Conservation (phyloP, 2,888 invertebrate genomes). For the Anaspis maculata region DNA sequence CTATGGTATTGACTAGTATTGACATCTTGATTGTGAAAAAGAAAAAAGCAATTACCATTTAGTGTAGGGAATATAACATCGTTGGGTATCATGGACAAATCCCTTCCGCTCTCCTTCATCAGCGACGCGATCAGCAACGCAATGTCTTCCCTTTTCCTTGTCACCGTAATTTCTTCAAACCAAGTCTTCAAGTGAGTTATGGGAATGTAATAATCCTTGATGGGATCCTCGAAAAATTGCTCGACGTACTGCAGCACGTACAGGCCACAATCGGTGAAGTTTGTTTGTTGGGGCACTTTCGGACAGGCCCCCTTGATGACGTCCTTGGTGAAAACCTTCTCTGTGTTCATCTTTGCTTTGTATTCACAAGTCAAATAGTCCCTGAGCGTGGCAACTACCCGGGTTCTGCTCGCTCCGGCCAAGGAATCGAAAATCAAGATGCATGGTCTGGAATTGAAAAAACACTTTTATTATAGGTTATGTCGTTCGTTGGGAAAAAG, state of each 20-base stretch:
- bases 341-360: conserved; percentile 57
- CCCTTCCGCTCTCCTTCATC: conserved; percentile 65
- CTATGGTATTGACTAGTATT: too few relatives aligned
- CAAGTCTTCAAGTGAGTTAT: conserved; percentile 75
- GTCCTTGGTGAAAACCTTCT: conserved; percentile 68
- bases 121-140: conserved; percentile 66
- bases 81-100: conserved; percentile 58
- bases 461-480: background rate
- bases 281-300: conserved; percentile 95
- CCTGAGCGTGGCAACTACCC: conserved; percentile 81
- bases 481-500: too few relatives aligned
- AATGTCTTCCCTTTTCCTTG: conserved; percentile 79
- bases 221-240: conserved; percentile 86
- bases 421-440: conserved; percentile 94
- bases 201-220: conserved; percentile 73
- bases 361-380: conserved; percentile 88
- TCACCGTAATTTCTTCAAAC: conserved; percentile 80
- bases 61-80: conserved; percentile 67
- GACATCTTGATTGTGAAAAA: background rate
- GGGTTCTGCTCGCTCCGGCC: conserved; percentile 68
- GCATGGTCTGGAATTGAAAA: conserved; percentile 59
- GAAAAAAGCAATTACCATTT: conserved; percentile 48
- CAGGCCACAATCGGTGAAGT: conserved; percentile 94
- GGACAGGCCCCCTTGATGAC: conserved; percentile 81
- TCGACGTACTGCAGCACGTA: conserved; percentile 95